Evolutionary conservation across 2,888 invertebrate species (phyloP).

Genomic region (Palloptera scutellata): DNA sequence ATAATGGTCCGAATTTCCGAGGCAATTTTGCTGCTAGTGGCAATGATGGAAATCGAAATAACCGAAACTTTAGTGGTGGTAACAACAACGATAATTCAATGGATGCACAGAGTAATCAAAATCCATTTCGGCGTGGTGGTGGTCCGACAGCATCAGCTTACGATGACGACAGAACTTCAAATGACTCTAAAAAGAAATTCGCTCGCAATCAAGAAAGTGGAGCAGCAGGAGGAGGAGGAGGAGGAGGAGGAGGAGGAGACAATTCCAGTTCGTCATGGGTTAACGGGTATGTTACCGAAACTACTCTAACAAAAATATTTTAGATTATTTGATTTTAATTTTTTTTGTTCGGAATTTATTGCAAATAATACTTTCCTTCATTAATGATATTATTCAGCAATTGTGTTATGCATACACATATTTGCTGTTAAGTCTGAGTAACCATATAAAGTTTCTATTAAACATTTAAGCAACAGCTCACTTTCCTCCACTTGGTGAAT

Average conservation of each 20-base stretch:
- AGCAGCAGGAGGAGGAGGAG: constrained; percentile 22
- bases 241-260: constrained; percentile 14
- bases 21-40: constrained; percentile 27
- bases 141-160: constrained; percentile 37
- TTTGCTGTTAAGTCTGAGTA: too few species aligned
- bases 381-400: too few species aligned
- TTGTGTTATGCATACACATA: too few species aligned
- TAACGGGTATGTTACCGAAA: constrained; percentile 45
- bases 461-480: too few species aligned
- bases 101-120: constrained; percentile 34
- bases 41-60: constrained; percentile 30
- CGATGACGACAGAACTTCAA: constrained; percentile 29
- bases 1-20: constrained; percentile 35
- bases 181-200: background rate
- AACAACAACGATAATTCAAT: constrained; percentile 24
- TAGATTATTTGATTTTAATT: constrained; percentile 10
- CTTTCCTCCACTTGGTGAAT: too few species aligned
- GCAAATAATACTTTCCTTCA: background rate
- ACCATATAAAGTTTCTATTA: too few species aligned
- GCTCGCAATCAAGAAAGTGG: background rate
- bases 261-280: constrained; percentile 41
- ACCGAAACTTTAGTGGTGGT: constrained; percentile 14
- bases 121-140: constrained; percentile 51
- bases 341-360: background rate
- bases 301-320: too few species aligned